These are phyloP conservation scores for Malurus leucopterus DNA, from an alignment of 2,797 vertebrate genomes.

Conservation along the genomic window DNA sequence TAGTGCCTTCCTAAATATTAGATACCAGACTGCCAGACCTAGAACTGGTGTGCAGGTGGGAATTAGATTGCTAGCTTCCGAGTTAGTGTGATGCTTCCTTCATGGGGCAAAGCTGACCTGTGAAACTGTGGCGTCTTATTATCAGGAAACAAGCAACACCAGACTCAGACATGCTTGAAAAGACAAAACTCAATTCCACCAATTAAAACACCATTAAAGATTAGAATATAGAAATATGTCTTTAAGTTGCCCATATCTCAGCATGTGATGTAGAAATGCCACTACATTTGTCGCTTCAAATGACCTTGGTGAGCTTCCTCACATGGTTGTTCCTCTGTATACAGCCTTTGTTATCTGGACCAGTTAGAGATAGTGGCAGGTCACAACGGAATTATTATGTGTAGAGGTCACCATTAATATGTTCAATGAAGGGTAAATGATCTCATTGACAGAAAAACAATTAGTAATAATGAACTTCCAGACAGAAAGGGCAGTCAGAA, in stretches of 20 bases:
- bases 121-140: not conserved
- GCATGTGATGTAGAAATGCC: not conserved
- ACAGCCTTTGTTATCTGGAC: not conserved
- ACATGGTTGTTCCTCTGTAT: not conserved
- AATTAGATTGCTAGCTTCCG: not conserved
- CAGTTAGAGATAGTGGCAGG: not conserved
- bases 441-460: not conserved
- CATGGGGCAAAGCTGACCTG: not conserved
- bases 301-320: not conserved
- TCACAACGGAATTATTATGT: not conserved
- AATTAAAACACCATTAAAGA: not conserved
- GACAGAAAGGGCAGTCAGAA: not conserved
- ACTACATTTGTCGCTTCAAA: not conserved
- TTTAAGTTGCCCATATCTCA: not conserved
- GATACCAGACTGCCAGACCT: not conserved
- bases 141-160: not conserved
- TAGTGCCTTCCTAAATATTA: not conserved
- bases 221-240: not conserved
- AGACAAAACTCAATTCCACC: not conserved
- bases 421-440: not conserved
- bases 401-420: not conserved
- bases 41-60: not conserved
- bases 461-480: not conserved
- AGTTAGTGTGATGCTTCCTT: not conserved
- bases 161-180: not conserved